Percentiles rank a stretch among this genome's conserved stretches.
Conservation (phyloP, 2,797 vertebrate species). For the Sebastes vulpes region DNA sequence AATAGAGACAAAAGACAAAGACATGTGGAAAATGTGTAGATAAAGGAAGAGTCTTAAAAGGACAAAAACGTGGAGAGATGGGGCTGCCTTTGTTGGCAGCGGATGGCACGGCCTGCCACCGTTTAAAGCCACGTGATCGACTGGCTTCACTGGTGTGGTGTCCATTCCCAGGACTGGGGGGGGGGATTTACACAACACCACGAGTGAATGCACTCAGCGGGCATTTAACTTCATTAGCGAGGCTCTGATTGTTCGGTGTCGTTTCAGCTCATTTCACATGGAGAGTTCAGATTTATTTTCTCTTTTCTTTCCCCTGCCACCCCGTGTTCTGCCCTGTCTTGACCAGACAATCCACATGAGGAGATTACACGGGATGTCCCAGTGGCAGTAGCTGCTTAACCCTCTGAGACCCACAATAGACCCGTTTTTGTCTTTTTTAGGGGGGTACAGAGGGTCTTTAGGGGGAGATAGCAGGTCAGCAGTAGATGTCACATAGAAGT, state of each 20-base stretch:
- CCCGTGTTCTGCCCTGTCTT: neutral
- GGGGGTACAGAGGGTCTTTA: too few relatives aligned
- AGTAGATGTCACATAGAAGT: too few relatives aligned
- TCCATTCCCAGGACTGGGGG: slow-evolving; percentile 39
- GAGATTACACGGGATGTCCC: slow-evolving; percentile 68
- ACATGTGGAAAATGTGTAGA: neutral
- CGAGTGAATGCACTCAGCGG: slow-evolving; percentile 42
- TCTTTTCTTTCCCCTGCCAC: neutral
- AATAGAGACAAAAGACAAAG: neutral
- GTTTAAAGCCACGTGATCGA: slow-evolving; percentile 63
- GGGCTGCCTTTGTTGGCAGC: slow-evolving; percentile 60
- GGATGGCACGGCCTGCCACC: slow-evolving; percentile 76
- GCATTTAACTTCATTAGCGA: slow-evolving; percentile 45
- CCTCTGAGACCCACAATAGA: too few relatives aligned
- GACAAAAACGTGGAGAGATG: neutral
- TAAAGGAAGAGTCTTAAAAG: neutral
- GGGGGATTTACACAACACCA: slow-evolving; percentile 20
- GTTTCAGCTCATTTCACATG: slow-evolving; percentile 2
- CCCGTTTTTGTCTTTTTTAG: too few relatives aligned
- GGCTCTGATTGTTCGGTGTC: slow-evolving; percentile 15
- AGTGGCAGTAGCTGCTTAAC: slow-evolving; percentile 13
- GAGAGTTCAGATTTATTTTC: neutral
- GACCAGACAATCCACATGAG: slow-evolving; percentile 62
- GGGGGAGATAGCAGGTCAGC: too few relatives aligned
- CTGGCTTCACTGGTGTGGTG: slow-evolving; percentile 53